phyloP scores from a whole-genome alignment of 2,888 invertebrate genomes.

The Reticulitermes lucifugus region DNA sequence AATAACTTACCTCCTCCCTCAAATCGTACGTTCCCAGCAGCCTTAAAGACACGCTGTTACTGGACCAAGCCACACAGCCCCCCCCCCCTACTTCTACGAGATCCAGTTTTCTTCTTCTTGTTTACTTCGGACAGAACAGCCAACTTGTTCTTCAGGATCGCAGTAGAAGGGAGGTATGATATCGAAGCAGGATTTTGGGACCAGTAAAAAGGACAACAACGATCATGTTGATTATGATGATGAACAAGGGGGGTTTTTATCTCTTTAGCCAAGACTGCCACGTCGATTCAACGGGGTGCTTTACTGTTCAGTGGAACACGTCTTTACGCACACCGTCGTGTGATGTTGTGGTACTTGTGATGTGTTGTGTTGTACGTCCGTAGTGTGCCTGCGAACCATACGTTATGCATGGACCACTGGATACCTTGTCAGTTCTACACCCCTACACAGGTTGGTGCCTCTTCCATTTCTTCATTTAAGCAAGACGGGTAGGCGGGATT shows the following conservation, averaged over 20 bases:
- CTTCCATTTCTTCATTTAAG: not conserved
- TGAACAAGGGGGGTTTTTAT: not conserved
- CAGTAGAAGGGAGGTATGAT: not conserved
- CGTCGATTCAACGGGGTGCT: conserved; percentile 13
- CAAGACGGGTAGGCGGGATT: not conserved
- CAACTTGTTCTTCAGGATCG: conserved; percentile 15
- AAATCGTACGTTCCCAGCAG: not conserved
- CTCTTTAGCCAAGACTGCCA: not conserved
- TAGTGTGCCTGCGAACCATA: not conserved
- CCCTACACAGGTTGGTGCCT: conserved; percentile 9
- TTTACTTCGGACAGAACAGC: conserved; percentile 8
- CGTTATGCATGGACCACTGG: conserved; percentile 49
- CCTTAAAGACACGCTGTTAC: not conserved
- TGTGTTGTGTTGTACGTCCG: not conserved
- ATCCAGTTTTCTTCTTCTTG: conserved; percentile 21
- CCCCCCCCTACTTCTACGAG: not conserved
- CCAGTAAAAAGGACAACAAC: not conserved
- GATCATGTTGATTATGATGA: not conserved
- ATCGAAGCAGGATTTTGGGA: conserved; percentile 10
- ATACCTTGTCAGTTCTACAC: conserved; percentile 49
- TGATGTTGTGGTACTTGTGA: not conserved
- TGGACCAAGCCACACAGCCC: not conserved
- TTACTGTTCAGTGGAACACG: not conserved
- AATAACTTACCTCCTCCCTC: conserved; percentile 4
- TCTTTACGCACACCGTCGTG: not conserved